Evolutionary conservation across 2,888 invertebrate species (phyloP).

Genomic region (Sisyra nigra): DNA sequence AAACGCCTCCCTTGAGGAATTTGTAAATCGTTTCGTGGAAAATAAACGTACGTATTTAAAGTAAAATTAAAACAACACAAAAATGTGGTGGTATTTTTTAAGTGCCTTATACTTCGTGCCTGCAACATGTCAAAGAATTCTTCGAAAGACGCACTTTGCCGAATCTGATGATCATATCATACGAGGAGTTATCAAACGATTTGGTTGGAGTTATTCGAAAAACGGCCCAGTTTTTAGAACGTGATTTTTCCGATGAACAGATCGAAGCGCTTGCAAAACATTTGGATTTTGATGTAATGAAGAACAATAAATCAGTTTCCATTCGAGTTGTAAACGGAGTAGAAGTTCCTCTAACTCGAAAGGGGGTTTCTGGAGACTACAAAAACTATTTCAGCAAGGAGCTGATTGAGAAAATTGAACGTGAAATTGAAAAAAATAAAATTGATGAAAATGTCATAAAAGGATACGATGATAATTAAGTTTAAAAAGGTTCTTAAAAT

Average conservation of each 20-base stretch:
- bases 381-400: too few species aligned
- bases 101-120: not conserved
- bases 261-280: not conserved
- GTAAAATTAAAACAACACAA: too few species aligned
- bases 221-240: not conserved
- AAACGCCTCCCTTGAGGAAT: not conserved
- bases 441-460: too few species aligned
- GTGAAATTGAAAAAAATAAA: too few species aligned
- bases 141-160: not conserved
- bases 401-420: too few species aligned
- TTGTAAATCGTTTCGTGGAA: not conserved
- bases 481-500: too few species aligned
- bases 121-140: not conserved
- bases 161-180: not conserved
- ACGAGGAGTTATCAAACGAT: not conserved
- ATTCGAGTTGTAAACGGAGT: too few species aligned
- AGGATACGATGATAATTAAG: too few species aligned
- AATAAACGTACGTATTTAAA: slow-evolving; percentile 3
- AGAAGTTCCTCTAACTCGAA: too few species aligned
- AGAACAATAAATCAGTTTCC: not conserved
- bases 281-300: not conserved
- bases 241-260: not conserved
- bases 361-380: too few species aligned
- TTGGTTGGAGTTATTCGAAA: not conserved
- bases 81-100: too few species aligned